Evolutionary conservation across 2,888 invertebrate species (phyloP).

Genomic region (Ophioninae sp.): DNA sequence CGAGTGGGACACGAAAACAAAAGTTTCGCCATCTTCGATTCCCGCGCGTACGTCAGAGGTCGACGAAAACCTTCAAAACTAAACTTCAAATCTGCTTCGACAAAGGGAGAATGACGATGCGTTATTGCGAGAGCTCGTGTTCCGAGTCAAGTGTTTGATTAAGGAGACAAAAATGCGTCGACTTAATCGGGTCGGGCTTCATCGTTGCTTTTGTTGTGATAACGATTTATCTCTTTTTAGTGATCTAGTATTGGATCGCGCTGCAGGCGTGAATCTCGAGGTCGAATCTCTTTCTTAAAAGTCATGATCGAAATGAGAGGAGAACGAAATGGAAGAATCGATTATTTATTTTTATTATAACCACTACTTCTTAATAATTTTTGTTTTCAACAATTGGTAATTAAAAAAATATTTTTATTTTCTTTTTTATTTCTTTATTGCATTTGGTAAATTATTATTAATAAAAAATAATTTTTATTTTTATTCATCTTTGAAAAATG

Average conservation of each 20-base stretch:
- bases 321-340: background rate
- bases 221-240: constrained; percentile 21
- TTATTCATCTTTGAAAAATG: no score
- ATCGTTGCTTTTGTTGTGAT: background rate
- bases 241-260: background rate
- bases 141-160: constrained; percentile 5
- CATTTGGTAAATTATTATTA: no score
- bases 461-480: no score
- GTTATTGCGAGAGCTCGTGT: constrained; percentile 1
- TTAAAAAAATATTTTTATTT: no score
- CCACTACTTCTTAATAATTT: no score
- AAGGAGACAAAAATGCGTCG: background rate
- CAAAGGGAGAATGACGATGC: constrained; percentile 6
- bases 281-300: background rate
- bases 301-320: background rate
- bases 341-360: no score
- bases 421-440: no score
- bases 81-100: background rate
- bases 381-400: no score
- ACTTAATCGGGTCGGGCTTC: constrained; percentile 1
- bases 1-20: no score
- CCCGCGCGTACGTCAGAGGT: no score
- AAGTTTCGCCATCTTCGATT: no score
- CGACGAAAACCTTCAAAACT: no score
- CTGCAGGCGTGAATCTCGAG: constrained; percentile 4